Base-by-base conservation (phyloP, 2,888 invertebrate genomes). In the Hydropsyche betteni region DNA sequence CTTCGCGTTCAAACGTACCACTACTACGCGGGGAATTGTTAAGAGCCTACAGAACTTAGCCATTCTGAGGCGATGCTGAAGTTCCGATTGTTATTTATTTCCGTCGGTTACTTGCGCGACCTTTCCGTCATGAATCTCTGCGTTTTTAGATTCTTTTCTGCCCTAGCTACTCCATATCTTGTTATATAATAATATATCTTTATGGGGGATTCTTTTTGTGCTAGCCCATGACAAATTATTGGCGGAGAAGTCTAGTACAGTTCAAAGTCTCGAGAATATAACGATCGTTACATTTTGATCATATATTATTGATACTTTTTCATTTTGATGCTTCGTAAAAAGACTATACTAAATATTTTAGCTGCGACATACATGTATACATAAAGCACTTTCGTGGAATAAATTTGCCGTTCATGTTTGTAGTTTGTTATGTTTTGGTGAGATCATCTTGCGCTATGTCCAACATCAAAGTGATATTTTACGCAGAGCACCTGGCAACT, bases 81-180 rank as follows among this genome's bases (percentile, higher is more conserved):
- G 64, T 64, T 64, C 64, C 64, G 64, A 64, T 64, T 64, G 64
- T 64, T 64, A 64, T 64, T 64, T 64, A 64, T 64, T 64, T 64
- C 64, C 64, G 64, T 64, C 64, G 64, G 64, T 34, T 64, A 12
- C n/a, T 64, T 36, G 33, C 36, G 36, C 64, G 64, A 64, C 64
- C 64, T 64, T 64, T 64, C 64, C 34, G 64, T 64, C 64, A 64
- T 64, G 64, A 64, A 64, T 64, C 64, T 64, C 64, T 44, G 44
- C 64, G 8, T 33, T 33, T 64, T 64, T 64, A 10, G 36, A 33
- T 64, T 64, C 64, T 64, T 64, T 64, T 64, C 33, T 36, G 36
- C 34, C 34, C 36, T 24, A 64, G 44, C 24, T 24, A 24, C 24
- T 24, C 24, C 24, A 24, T 24, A 24, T 24, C 24, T 24, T 24